Conservation (phyloP, 2,113 vertebrate genomes). For the Callopanchax toddi region DNA sequence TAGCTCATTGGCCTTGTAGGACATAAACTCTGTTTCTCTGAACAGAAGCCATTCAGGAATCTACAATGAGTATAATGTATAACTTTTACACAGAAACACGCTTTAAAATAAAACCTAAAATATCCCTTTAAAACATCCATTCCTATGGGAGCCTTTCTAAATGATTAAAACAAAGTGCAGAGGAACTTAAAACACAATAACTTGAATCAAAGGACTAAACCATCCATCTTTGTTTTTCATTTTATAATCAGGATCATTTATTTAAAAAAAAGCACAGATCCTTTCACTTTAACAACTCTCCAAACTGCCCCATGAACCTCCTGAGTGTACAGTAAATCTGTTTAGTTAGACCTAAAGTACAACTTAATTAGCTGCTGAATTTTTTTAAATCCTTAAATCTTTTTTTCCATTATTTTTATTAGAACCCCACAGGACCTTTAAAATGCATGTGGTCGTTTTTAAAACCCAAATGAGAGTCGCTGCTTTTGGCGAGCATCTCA, state of each 20-base stretch:
- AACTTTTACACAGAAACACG: no score
- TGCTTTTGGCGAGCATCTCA: slow-evolving; percentile 43
- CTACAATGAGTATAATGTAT: no score
- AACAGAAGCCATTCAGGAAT: no score
- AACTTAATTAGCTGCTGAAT: slow-evolving; percentile 40
- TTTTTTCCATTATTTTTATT: slow-evolving; percentile 17
- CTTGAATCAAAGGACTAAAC: slow-evolving; percentile 42
- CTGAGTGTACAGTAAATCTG: slow-evolving; percentile 46
- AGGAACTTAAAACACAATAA: slow-evolving; percentile 42
- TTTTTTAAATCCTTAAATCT: slow-evolving; percentile 22
- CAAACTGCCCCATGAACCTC: slow-evolving; percentile 5
- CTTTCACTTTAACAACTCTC: slow-evolving; percentile 14
- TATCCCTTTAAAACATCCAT: neutral
- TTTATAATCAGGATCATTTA: slow-evolving; percentile 22
- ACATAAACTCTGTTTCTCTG: no score
- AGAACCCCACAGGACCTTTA: slow-evolving; percentile 34
- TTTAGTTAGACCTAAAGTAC: slow-evolving; percentile 33
- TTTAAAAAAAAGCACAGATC: slow-evolving; percentile 65
- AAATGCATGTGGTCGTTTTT: slow-evolving; percentile 33
- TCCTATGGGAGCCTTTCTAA: slow-evolving; percentile 27
- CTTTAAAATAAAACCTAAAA: no score
- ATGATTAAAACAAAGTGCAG: slow-evolving; percentile 14
- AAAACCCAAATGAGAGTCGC: slow-evolving; percentile 29
- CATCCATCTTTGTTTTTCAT: slow-evolving; percentile 41
- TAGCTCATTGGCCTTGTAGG: no score